These are phyloP conservation scores for Bolborhynchus lineola DNA, from an alignment of 2,113 vertebrate genomes.

Conservation along the genomic window DNA sequence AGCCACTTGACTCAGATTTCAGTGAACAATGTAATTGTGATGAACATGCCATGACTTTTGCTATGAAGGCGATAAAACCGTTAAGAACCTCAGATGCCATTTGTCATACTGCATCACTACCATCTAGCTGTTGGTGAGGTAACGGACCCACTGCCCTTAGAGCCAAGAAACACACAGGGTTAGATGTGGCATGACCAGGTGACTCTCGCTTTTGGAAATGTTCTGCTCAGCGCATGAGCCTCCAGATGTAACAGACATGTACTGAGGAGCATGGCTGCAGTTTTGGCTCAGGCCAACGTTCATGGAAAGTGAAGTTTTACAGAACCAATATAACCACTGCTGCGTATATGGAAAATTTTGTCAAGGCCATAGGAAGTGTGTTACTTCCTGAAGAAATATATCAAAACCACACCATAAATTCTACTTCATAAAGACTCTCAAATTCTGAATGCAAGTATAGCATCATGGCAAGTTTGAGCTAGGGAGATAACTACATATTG, in stretches of 20 bases:
- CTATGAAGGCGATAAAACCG: not conserved
- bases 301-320: not conserved
- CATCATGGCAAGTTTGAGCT: not conserved
- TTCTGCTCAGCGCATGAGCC: not conserved
- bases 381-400: not conserved
- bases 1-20: not conserved
- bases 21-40: accelerated
- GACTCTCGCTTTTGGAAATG: accelerated
- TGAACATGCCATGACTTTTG: accelerated
- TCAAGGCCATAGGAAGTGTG: not conserved
- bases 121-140: not conserved
- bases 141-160: not conserved
- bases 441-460: not conserved
- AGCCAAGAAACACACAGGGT: not conserved
- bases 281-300: no score
- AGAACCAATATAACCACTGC: not conserved
- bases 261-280: not conserved
- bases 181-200: no score
- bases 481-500: not conserved
- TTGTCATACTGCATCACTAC: not conserved
- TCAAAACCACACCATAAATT: not conserved
- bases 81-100: not conserved
- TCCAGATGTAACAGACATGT: not conserved
- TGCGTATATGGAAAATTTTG: not conserved
- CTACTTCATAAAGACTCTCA: not conserved